Conservation (phyloP, 2,888 invertebrate species). For the Heliconius erato region DNA sequence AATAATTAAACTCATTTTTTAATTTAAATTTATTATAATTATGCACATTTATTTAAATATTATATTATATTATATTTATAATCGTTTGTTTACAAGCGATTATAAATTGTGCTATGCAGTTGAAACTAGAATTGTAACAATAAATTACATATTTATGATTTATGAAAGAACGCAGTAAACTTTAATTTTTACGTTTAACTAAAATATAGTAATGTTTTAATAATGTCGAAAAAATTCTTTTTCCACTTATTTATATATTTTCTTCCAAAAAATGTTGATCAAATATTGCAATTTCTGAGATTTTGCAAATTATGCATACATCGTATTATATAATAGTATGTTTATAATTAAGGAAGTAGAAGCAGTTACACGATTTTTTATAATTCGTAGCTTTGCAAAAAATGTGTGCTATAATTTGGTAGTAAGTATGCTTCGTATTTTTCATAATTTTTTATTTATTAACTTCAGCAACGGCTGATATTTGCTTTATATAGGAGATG, state of each 20-base stretch:
- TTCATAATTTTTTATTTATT: background rate
- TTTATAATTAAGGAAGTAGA: conserved; percentile 37
- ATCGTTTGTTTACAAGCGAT: background rate
- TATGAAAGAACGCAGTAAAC: background rate
- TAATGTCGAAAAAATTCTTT: background rate
- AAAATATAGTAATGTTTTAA: background rate
- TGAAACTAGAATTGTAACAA: background rate
- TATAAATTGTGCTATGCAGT: background rate
- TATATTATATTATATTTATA: background rate
- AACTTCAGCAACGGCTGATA: background rate
- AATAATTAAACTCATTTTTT: background rate
- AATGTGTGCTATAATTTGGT: conserved; percentile 1
- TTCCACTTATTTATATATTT: background rate
- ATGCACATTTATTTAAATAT: conserved; percentile 32
- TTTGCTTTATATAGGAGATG: too few species aligned
- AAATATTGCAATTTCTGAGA: background rate
- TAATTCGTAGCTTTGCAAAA: conserved; percentile 2
- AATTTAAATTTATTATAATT: conserved; percentile 28
- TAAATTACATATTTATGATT: background rate
- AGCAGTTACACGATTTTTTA: conserved; percentile 9
- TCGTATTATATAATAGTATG: conserved; percentile 26
- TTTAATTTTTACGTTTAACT: background rate
- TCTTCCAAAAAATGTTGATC: background rate
- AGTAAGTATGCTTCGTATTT: background rate
- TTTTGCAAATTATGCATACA: conserved; percentile 15